A percentile compares a stretch with the other conserved stretches of the same genome.
Conservation (phyloP, 2,888 invertebrate species). For the Eupithecia dodoneata region DNA sequence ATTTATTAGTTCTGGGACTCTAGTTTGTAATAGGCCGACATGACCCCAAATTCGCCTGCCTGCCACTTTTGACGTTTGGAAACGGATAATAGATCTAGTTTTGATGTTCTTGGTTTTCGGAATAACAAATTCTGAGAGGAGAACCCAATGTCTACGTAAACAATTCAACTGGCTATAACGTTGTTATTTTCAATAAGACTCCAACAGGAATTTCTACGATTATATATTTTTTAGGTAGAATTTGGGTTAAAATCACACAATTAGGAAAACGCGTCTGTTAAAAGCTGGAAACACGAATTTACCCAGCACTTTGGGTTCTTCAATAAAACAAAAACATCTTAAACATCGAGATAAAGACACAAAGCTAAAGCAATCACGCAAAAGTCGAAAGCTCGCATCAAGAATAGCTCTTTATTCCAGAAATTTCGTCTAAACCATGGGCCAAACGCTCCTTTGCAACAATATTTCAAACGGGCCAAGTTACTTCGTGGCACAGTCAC, state of each 20-base stretch:
- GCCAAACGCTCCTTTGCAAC: slow-evolving; percentile 48
- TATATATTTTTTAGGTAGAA: background rate
- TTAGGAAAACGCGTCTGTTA: background rate
- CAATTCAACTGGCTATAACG: background rate
- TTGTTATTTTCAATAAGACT: background rate
- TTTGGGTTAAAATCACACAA: background rate
- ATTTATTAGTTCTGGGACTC: slow-evolving; percentile 77
- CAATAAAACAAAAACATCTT: slow-evolving; percentile 16
- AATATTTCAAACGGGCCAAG: slow-evolving; percentile 54
- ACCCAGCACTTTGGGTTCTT: slow-evolving; percentile 3
- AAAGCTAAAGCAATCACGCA: slow-evolving; percentile 40
- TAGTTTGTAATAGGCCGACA: slow-evolving; percentile 59
- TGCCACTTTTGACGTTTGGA: slow-evolving; percentile 40
- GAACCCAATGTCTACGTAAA: background rate
- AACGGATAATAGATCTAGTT: slow-evolving; percentile 31
- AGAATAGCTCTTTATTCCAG: slow-evolving; percentile 47
- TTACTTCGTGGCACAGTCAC: slow-evolving; percentile 24
- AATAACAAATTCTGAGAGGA: slow-evolving; percentile 10
- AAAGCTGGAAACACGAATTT: background rate
- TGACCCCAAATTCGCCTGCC: slow-evolving; percentile 41
- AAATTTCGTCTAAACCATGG: slow-evolving; percentile 46
- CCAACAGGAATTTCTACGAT: background rate
- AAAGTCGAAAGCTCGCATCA: slow-evolving; percentile 39
- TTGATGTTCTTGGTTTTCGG: slow-evolving; percentile 13
- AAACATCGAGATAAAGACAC: slow-evolving; percentile 28